Evolutionary conservation across 2,797 vertebrate genomes (phyloP), one percentile per base, ranked within the genome.

Genomic region (Pseudomugil tenellus): DNA sequence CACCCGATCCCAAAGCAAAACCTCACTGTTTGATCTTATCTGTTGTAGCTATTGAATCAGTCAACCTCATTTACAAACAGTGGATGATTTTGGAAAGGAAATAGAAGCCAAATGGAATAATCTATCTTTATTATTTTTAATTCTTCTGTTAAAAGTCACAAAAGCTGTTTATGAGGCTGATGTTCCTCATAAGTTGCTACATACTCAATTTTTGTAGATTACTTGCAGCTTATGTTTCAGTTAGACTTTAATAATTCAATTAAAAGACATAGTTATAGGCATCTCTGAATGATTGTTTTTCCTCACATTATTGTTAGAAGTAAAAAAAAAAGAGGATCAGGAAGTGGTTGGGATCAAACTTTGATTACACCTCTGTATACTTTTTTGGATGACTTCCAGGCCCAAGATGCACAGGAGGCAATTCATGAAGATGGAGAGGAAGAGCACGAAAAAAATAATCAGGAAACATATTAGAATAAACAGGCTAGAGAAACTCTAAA

Each of bases 321-420:
- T 84, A 83, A 74, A 80, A 77, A 83, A 83, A 80, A 84, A 81
- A 0, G 39, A 72, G 82, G 74, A 83, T 84, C 75, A 84, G 86
- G 88, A 89, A 85, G 83, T 87, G 84, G 84, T 84, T 87, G 78
- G 67, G 74, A 67, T 81, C 58, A 70, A 70, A 66, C 66, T 76
- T 71, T 83, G 83, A 87, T 88, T 89, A 77, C 59, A 71, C 77
- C 75, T 76, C 77, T 88, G 87, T 80, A 87, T 86, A 84, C 81
- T 84, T n/a, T n/a, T n/a, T 86, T 90, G 89, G 89, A 88, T 76
- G 76, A 57, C 59, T 76, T 91, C 87, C 88, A 90, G 79, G 64
- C 77, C 80, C 70, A 87, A 88, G 84, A 84, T 90, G 87, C 79
- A 85, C 69, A 80, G 77, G 67, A 82, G 61, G 79, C 81, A 81